Base-by-base conservation (phyloP, 2,888 invertebrate genomes). In the Noctua janthina region DNA sequence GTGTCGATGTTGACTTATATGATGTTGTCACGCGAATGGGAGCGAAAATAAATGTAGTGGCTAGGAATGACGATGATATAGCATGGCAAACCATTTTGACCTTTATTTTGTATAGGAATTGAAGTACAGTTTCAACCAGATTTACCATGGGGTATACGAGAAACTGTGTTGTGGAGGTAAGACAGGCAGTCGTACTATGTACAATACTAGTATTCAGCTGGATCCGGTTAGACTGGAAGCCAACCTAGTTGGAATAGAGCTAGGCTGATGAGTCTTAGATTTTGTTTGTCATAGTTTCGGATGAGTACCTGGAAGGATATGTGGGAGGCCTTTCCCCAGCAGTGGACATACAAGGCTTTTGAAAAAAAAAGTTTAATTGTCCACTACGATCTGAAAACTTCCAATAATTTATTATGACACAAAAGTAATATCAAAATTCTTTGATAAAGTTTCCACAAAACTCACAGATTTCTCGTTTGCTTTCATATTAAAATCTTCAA, bases 1-100 rank as follows among this genome's bases (percentile, higher is more conserved):
- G 49, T 59, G 74, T 70, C 73, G 69, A 75, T 80, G 77, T 74
- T 66, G 77, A 70, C 20, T 64, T 75, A 82, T 64, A 35, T 39
- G 43, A 35, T 46, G 59, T 46, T 39, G 71, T 46, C 76, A 76
- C 62, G 84, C 64, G n/a, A 76, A 10, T 8, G 20, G 49, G 17
- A n/a, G 20, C 1, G 17, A 70, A 70, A 39, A 35, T 72, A 64
- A 43, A 84, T 74, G 67, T 69, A 35, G 49, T 67, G n/a, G 23
- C 13, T 35, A n/a, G 43, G 51, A 35, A 59, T 7, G 39, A 23
- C 23, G 39, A 15, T 2, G 13, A n/a, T 29, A 29, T 29, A 17
- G 4, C 35, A 35, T n/a, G 13, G 64, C 3, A 6, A n/a, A 54
- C 23, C 23, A 13, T 46, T 43, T 20, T 23, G 46, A 43, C 0